Evolutionary conservation across 2,113 vertebrate species (phyloP).

Genomic region (Microcebus tavaratra): DNA sequence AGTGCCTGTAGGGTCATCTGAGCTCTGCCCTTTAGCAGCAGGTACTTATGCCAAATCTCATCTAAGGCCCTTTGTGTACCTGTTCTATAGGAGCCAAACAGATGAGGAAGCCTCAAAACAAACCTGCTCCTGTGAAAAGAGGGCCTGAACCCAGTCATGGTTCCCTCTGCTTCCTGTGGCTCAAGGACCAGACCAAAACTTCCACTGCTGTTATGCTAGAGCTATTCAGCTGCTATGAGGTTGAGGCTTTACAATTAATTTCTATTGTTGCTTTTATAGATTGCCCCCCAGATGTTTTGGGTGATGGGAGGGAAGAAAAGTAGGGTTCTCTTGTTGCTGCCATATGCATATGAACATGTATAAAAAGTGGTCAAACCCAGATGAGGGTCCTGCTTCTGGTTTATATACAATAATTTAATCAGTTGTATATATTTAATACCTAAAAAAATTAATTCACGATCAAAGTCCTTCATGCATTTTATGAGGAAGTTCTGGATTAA

Average conservation of each 20-base stretch:
- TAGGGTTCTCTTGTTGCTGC: constrained; percentile 78
- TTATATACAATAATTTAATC: constrained; percentile 98
- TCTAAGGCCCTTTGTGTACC: background rate
- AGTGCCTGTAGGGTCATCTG: background rate
- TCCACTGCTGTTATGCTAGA: constrained; percentile 73
- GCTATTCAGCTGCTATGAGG: constrained; percentile 80
- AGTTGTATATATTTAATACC: constrained; percentile 86
- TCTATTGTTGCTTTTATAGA: constrained; percentile 87
- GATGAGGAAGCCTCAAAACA: constrained; percentile 42
- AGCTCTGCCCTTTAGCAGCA: background rate
- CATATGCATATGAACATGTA: constrained; percentile 85
- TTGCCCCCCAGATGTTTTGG: constrained; percentile 71
- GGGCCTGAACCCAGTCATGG: background rate
- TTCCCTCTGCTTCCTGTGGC: constrained; percentile 61
- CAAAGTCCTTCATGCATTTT: constrained; percentile 91
- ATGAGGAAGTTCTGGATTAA: constrained; percentile 89
- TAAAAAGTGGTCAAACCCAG: constrained; percentile 89
- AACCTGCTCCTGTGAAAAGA: constrained; percentile 30
- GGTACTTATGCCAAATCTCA: background rate
- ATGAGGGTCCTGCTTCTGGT: constrained; percentile 85
- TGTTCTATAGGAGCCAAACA: background rate
- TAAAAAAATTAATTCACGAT: constrained; percentile 87
- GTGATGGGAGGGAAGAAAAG: constrained; percentile 79
- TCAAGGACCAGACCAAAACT: constrained; percentile 78
- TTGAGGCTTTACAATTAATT: constrained; percentile 81